These are phyloP conservation scores for Dolichopus griseipennis DNA, from an alignment of 2,888 invertebrate species.

Conservation along the genomic window DNA sequence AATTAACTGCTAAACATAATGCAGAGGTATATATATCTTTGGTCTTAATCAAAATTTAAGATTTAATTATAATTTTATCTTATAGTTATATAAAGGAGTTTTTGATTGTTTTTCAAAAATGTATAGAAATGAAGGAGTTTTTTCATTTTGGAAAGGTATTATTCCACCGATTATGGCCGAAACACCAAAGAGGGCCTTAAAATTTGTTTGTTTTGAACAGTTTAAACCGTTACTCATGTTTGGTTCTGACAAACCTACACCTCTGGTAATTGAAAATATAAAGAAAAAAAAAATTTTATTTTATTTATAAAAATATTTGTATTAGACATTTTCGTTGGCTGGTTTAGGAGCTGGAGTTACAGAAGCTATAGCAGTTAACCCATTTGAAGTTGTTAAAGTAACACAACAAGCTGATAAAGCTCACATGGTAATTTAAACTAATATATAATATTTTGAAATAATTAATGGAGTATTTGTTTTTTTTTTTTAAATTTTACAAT, in stretches of 20 bases:
- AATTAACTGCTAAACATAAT: constrained; percentile 24
- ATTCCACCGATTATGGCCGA: constrained; percentile 87
- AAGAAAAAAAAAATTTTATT: constrained; percentile 23
- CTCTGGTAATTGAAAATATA: constrained; percentile 66
- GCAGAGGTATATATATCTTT: neutral
- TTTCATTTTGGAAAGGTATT: constrained; percentile 88
- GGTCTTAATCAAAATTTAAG: neutral
- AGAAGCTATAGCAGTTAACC: constrained; percentile 87
- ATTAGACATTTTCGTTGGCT: constrained; percentile 77
- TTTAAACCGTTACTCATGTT: constrained; percentile 79
- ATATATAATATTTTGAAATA: too few species aligned
- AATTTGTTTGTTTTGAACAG: constrained; percentile 91
- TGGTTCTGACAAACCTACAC: constrained; percentile 64
- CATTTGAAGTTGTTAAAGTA: constrained; percentile 95
- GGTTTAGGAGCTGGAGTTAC: constrained; percentile 83
- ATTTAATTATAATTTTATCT: constrained; percentile 10
- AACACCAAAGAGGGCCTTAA: constrained; percentile 89
- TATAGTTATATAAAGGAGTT: constrained; percentile 59
- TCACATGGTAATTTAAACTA: constrained; percentile 32
- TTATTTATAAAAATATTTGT: constrained; percentile 22
- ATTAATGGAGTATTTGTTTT: too few species aligned
- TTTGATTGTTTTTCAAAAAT: constrained; percentile 83
- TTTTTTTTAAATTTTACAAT: neutral
- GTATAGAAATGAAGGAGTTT: constrained; percentile 72
- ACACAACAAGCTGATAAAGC: constrained; percentile 67